Conservation (phyloP, 1,140 invertebrate species). For the Drosophila sucinea region DNA sequence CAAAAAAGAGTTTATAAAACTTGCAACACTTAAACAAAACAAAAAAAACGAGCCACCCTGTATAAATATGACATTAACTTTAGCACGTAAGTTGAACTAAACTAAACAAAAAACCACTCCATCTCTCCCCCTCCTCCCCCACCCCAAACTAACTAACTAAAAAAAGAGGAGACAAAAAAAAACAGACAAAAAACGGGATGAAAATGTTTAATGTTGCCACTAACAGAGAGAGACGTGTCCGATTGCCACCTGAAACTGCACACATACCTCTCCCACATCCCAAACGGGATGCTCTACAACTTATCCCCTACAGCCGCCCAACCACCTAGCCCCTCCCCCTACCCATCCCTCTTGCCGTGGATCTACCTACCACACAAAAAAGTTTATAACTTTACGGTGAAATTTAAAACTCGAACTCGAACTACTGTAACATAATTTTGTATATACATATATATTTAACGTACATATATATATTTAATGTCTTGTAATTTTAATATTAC, state of each 20-base stretch:
- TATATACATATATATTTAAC: slow-evolving; percentile 46
- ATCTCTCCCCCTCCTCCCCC: background rate
- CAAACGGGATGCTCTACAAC: no score
- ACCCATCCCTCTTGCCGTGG: background rate
- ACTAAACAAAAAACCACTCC: slow-evolving; percentile 20
- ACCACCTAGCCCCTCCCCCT: background rate
- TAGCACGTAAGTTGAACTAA: slow-evolving; percentile 65
- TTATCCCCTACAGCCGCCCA: background rate
- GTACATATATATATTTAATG: slow-evolving; percentile 29
- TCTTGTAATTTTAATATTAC: slow-evolving; percentile 67
- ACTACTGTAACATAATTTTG: slow-evolving; percentile 77
- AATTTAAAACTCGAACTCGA: slow-evolving; percentile 58
- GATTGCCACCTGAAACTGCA: slow-evolving; percentile 30
- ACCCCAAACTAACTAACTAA: background rate
- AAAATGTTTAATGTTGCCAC: slow-evolving; percentile 33
- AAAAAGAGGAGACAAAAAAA: background rate
- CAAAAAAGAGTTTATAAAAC: slow-evolving; percentile 70
- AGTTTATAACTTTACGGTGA: slow-evolving; percentile 64
- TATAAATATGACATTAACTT: slow-evolving; percentile 63
- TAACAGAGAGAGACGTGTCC: slow-evolving; percentile 53
- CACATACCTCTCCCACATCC: background rate
- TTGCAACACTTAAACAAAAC: slow-evolving; percentile 54
- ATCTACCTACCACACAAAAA: slow-evolving; percentile 21
- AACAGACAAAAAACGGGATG: background rate
- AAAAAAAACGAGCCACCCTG: slow-evolving; percentile 46